phyloP scores from a whole-genome alignment of 2,888 invertebrate species.

The Sinohyriopsis cumingii region DNA sequence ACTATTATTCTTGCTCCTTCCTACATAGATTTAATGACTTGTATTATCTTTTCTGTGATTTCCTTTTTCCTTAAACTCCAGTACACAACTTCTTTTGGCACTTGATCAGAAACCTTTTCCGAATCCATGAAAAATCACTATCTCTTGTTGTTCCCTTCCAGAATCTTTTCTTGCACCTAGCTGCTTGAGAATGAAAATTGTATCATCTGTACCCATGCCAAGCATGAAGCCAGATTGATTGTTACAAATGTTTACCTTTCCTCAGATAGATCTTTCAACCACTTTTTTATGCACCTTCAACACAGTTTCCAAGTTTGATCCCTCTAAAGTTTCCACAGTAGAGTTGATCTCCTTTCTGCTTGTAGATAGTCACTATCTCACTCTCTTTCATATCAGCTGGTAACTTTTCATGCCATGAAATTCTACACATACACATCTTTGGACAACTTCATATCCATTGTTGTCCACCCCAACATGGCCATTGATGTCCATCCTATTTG shows the following conservation, averaged over 20 bases:
- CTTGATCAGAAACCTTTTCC: too few species aligned
- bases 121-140: too few species aligned
- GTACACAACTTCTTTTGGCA: too few species aligned
- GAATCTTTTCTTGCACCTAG: not conserved
- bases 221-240: slow-evolving; percentile 14
- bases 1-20: too few species aligned
- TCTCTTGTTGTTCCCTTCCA: too few species aligned
- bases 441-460: too few species aligned
- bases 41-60: too few species aligned
- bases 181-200: slow-evolving; percentile 13
- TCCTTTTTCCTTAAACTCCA: too few species aligned
- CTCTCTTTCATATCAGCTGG: slow-evolving; percentile 18
- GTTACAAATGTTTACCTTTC: slow-evolving; percentile 3
- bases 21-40: too few species aligned
- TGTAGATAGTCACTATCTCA: slow-evolving; percentile 14
- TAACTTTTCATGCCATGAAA: not conserved
- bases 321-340: slow-evolving; percentile 10
- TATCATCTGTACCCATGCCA: slow-evolving; percentile 11
- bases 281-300: slow-evolving; percentile 8
- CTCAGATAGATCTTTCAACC: slow-evolving; percentile 3
- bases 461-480: too few species aligned
- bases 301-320: slow-evolving; percentile 12
- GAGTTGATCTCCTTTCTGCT: slow-evolving; percentile 8
- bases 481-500: too few species aligned
- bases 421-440: too few species aligned